Percentiles rank a stretch among this genome's conserved stretches.
phyloP scores from a whole-genome alignment of 2,888 invertebrate genomes.

The Parnassius apollo region DNA sequence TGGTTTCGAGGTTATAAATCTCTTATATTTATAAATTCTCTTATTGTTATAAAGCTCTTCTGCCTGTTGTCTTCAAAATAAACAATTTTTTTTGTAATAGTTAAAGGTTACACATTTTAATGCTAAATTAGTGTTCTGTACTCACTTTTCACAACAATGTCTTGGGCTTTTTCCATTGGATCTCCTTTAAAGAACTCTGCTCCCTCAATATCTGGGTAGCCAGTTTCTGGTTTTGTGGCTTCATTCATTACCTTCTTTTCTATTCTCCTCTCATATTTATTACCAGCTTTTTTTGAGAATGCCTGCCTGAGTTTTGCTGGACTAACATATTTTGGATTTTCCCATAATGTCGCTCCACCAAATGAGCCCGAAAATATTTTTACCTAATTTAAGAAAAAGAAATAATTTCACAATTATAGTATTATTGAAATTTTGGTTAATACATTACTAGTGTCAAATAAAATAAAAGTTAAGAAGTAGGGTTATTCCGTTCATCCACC shows the following conservation, averaged over 20 bases:
- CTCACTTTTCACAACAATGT: conserved; percentile 69
- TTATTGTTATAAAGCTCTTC: no score
- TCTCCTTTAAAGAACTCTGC: conserved; percentile 88
- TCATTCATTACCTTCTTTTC: conserved; percentile 90
- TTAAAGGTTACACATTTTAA: not conserved
- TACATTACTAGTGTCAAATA: no score
- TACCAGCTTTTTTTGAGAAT: conserved; percentile 84
- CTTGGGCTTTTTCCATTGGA: conserved; percentile 81
- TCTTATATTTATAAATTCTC: no score
- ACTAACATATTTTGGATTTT: conserved; percentile 94
- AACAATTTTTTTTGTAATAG: no score
- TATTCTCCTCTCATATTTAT: conserved; percentile 89
- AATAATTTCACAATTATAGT: no score
- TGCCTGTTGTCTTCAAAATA: no score
- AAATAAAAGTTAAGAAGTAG: no score
- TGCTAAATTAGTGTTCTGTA: not conserved
- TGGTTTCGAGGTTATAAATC: no score
- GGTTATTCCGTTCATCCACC: no score
- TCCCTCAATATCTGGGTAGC: conserved; percentile 86
- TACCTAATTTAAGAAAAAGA: conserved; percentile 83
- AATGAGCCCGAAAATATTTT: conserved; percentile 98
- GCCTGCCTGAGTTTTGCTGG: conserved; percentile 92
- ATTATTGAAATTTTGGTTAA: no score
- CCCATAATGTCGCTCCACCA: conserved; percentile 94
- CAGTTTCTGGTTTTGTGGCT: conserved; percentile 86